Evolutionary conservation across 2,888 invertebrate genomes (phyloP), one percentile per base, ranked within the genome.

Genomic region (Watsonalla binaria): DNA sequence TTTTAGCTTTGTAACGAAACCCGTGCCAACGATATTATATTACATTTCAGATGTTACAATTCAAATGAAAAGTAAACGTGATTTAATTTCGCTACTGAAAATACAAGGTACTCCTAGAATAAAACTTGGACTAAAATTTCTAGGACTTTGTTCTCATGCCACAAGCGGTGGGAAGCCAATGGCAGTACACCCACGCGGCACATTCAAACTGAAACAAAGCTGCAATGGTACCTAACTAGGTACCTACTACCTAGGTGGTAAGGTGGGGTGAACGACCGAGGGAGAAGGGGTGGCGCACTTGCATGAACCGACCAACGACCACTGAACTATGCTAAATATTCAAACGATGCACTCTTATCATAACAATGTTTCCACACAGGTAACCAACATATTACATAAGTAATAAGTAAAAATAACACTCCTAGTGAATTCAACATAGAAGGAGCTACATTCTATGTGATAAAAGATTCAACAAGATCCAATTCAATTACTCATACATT

Each of bases 271-370:
- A 86, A 84, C 59, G 82, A 85, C 80, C 83, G 72, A 56, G 71
- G 78, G 72, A 74, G 78, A 74, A 73, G 72, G 74, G 68, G 72
- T 49, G 37, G 76, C 78, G 78, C 78, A 79, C 72, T 78, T 82
- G 80, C 82, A 82, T 80, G 82, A 85, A 80, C 77, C 76, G 80
- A 76, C 70, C 78, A 64, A 75, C 75, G 78, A 83, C 80, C 82
- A 75, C 71, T 68, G 55, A 73, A 56, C 66, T 68, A 58, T 58
- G 62, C 63, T 69, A 67, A 66, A 61, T 66, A 72, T 70, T 63
- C 71, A 70, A 60, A 66, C 66, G 64, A 72, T 66, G 57, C 64
- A 62, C 66, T 62, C 64, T 67, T 63, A 62, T 37, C 2, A 15
- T 63, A 64, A 60, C 59, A 60, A 63, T 57, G 56, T 57, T 56